phyloP scores from a whole-genome alignment of 2,797 vertebrate species.

The Lutjanus campechanus region DNA sequence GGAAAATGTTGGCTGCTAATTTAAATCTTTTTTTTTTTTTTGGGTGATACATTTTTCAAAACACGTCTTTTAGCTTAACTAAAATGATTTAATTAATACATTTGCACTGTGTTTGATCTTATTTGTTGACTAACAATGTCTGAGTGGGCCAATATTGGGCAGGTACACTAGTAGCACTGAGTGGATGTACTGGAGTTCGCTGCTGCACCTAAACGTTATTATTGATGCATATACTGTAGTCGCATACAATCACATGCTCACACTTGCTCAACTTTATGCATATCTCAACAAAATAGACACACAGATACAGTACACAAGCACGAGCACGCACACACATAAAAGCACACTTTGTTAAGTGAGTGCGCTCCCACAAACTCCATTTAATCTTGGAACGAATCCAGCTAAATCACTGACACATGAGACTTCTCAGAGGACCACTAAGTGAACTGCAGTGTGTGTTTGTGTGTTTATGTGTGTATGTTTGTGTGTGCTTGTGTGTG shows the following conservation, averaged over 20 bases:
- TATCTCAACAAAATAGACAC: slow-evolving; percentile 8
- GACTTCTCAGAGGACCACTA: slow-evolving; percentile 58
- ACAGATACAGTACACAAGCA: neutral
- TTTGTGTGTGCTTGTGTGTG: slow-evolving; percentile 16
- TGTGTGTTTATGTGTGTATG: slow-evolving; percentile 17
- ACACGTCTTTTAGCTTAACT: slow-evolving; percentile 1
- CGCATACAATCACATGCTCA: slow-evolving; percentile 20
- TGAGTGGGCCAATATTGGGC: neutral
- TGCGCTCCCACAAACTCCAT: slow-evolving; percentile 56
- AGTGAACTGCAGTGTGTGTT: slow-evolving; percentile 53
- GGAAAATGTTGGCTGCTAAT: neutral
- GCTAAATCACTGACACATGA: slow-evolving; percentile 66
- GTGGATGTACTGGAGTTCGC: neutral
- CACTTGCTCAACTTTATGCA: slow-evolving; percentile 10
- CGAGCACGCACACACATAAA: slow-evolving; percentile 17
- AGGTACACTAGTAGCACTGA: neutral
- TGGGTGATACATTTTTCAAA: slow-evolving; percentile 12
- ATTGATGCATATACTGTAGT: slow-evolving; percentile 8
- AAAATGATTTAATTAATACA: slow-evolving; percentile 14
- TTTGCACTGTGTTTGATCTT: neutral
- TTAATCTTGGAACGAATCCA: slow-evolving; percentile 70
- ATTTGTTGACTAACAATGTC: neutral
- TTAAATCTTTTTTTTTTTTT: slow-evolving; percentile 23
- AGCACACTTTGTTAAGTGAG: slow-evolving; percentile 42
- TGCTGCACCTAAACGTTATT: slow-evolving; percentile 25